A percentile compares a stretch with the other conserved stretches of the same genome.
Evolutionary conservation across 1,140 invertebrate genomes (phyloP).

Genomic region (Microplitis mediator): DNA sequence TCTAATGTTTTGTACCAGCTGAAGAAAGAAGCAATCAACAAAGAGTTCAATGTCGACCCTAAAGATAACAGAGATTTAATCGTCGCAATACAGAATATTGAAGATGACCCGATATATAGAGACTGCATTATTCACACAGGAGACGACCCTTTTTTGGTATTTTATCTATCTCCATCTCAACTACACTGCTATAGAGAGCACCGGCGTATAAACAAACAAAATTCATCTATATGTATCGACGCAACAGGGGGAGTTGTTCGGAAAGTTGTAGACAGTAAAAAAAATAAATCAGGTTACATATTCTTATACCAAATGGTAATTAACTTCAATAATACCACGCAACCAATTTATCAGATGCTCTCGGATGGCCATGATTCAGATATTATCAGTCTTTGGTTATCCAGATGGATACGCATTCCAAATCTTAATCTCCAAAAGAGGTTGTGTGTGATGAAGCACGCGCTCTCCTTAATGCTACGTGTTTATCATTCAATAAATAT

Average conservation of each 20-base stretch:
- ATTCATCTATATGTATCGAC: not conserved
- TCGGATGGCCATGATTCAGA: not conserved
- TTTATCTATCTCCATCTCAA: not conserved
- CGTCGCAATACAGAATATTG: not conserved
- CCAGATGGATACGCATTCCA: not conserved
- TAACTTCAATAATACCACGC: not conserved
- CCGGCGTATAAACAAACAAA: not conserved
- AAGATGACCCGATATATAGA: not conserved
- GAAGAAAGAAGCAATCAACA: not conserved
- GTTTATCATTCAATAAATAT: not conserved
- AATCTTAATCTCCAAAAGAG: not conserved
- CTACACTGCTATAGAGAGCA: not conserved
- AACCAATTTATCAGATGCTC: not conserved
- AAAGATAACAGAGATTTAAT: not conserved
- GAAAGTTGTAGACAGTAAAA: not conserved
- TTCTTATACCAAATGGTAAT: not conserved
- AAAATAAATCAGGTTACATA: not conserved
- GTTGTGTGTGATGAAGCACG: not conserved
- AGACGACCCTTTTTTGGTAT: not conserved
- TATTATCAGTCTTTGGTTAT: not conserved
- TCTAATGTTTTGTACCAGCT: not conserved
- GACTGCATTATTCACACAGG: not conserved
- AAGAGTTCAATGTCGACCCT: not conserved
- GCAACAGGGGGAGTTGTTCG: not conserved
- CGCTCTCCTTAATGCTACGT: not conserved